Percentiles rank a stretch among this genome's conserved stretches.
Evolutionary conservation across 2,888 invertebrate species (phyloP).

Genomic region (Hecatera dysodea): DNA sequence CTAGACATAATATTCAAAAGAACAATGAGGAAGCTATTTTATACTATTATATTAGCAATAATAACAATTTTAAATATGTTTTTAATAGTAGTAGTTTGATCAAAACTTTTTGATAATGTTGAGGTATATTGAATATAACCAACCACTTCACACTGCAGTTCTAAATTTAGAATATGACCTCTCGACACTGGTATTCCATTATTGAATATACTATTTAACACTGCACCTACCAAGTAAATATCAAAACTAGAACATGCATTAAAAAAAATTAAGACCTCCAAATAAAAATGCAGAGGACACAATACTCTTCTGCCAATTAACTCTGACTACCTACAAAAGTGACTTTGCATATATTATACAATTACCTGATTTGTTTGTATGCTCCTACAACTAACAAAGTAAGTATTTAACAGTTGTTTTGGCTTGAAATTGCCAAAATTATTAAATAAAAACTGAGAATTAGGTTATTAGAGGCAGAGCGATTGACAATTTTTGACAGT

Average conservation of each 20-base stretch:
- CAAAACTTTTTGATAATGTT: background rate
- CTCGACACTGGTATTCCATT: background rate
- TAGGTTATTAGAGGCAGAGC: conserved; percentile 50
- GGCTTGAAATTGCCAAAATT: conserved; percentile 44
- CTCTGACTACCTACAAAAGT: conserved; percentile 21
- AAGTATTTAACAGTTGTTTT: conserved; percentile 44
- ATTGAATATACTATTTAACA: background rate
- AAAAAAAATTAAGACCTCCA: background rate
- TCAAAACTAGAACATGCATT: background rate
- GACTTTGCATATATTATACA: conserved; percentile 7
- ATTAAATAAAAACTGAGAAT: conserved; percentile 44
- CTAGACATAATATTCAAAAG: background rate
- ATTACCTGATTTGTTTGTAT: conserved; percentile 48
- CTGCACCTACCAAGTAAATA: background rate
- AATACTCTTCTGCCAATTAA: conserved; percentile 15
- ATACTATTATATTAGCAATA: background rate
- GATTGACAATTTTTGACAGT: conserved; percentile 38
- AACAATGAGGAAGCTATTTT: background rate
- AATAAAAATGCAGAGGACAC: conserved; percentile 19
- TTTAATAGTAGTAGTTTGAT: no score
- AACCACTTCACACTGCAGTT: background rate
- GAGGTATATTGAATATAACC: background rate
- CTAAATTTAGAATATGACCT: conserved; percentile 47
- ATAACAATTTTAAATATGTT: background rate
- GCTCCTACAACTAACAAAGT: conserved; percentile 34